Base-by-base conservation (phyloP, 53 echinoderm and acorn worm species). In the Temnopleurus reevesii region DNA sequence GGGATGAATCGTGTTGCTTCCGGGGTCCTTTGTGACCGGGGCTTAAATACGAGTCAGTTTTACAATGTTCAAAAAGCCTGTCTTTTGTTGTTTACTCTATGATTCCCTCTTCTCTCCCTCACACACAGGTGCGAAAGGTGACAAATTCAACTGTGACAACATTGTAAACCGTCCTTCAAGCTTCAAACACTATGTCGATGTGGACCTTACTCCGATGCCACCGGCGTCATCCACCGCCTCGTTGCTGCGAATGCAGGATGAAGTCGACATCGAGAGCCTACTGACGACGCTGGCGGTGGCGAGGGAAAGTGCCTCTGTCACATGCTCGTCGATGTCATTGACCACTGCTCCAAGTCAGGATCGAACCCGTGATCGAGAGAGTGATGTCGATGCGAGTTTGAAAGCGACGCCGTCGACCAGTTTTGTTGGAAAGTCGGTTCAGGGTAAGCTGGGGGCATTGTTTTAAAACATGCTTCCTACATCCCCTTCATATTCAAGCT, bases 291-390 rank as follows among this genome's bases (percentile, higher is more conserved):
- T 45, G 4, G 28, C 21, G 79, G 15, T 47, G 30, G 46, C 79
- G 3, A 12, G 4, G 23, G 49, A 28, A 29, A 41, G 23, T 19
- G 10, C 7, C 41, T 23, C 71, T 41, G 41, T 41, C 19, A 4
- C 43, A 41, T 41, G 9, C 21, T 71, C n/a, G 36, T 7, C 13
- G 71, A 71, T 41, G 23, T 71, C 71, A 71, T 41, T 71, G 43
- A 71, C 38, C 71, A 38, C 71, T 7, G 71, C 41, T 71, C 71
- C 71, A 19, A 8, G 36, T 8, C 36, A 10, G n/a, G 36, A 41
- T 38, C 71, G 43, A 71, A 71, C 19, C 71, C 71, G 41, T n/a
- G 71, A 71, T 36, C 71, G 71, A 41, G 71, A 71, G 18, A 41
- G 41, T 71, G 71, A 71, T 3, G 71, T 71, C 43, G 71, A 71